A percentile compares a stretch with the other conserved stretches of the same genome.
Evolutionary conservation across 2,888 invertebrate species (phyloP).

Genomic region (Archips crataeganus): DNA sequence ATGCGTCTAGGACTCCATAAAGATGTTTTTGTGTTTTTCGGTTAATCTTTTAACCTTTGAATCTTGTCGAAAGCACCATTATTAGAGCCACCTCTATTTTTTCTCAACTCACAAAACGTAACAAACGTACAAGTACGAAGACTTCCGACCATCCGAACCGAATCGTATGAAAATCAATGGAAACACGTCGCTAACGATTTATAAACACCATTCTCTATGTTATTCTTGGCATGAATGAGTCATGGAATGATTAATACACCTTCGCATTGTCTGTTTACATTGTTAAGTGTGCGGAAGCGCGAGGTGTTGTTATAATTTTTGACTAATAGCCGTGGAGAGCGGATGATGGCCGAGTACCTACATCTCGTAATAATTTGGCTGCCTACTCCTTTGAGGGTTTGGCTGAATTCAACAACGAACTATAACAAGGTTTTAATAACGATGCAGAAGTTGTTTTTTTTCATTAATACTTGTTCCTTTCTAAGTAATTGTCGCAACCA

Average conservation of each 20-base stretch:
- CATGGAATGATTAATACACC: conserved; percentile 34
- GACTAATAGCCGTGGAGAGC: conserved; percentile 60
- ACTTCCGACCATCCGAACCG: background rate
- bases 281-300: conserved; percentile 25
- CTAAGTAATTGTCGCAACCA: no score
- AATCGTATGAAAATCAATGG: conserved; percentile 21
- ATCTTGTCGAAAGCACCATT: no score
- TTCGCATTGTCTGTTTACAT: conserved; percentile 26
- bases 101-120: background rate
- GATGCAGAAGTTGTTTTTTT: background rate
- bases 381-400: background rate
- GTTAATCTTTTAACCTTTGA: no score
- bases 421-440: background rate
- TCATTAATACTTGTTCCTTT: no score
- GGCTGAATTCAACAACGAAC: background rate
- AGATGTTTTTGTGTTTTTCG: no score
- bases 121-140: background rate
- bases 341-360: conserved; percentile 38
- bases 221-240: conserved; percentile 34
- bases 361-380: conserved; percentile 51
- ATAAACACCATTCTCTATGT: conserved; percentile 27
- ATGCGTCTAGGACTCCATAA: no score
- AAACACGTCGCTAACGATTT: conserved; percentile 29
- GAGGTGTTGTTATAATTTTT: conserved; percentile 56
- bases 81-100: no score